Base-by-base conservation (phyloP, 2,888 invertebrate species). In the Ormyrus nitidulus region DNA sequence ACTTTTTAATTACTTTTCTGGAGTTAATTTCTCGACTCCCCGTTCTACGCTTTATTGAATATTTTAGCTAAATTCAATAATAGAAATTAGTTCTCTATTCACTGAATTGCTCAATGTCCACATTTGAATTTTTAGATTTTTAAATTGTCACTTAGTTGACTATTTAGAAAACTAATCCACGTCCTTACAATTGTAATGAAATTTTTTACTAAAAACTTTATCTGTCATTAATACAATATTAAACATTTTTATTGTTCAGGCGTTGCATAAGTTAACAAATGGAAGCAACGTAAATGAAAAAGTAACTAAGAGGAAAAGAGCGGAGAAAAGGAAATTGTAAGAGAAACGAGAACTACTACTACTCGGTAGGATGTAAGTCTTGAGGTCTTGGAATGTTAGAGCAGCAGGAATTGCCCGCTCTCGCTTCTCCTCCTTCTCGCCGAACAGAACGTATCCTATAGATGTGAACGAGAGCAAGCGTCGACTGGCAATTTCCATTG, bases 401-500 rank as follows among this genome's bases (percentile, higher is more conserved):
- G 46, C 34, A 53, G 19, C 53, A 51, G 66, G 19, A 53, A 19
- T 66, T 53, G 66, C 19, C 19, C 19, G 66, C 56, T 4, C 59
- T 75, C 64, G 34, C 68, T 66, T 54, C 49, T 48, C 58, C 54
- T 53, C 11, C 13, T 34, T 70, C 53, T 72, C 13, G 53, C 72
- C 13, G 64, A 70, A 54, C 56, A 68, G 54, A 56, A 48, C 19
- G n/a, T 53, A 62, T 72, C 54, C 13, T 56, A 13, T 19, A 19
- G 19, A 13, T 51, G 51, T 48, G 71, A 51, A 61, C 71, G 61
- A 53, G 53, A 68, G 58, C 51, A 53, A 79, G 54, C 62, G 49
- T 13, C 64, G 49, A 70, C 76, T 58, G 56, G 79, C 82, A 84
- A 83, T 85, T 83, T 78, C 74, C 79, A 73, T 56, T 44, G 59